A percentile compares a stretch with the other conserved stretches of the same genome.
phyloP scores from a whole-genome alignment of 2,797 vertebrate species.

The Avahi laniger region DNA sequence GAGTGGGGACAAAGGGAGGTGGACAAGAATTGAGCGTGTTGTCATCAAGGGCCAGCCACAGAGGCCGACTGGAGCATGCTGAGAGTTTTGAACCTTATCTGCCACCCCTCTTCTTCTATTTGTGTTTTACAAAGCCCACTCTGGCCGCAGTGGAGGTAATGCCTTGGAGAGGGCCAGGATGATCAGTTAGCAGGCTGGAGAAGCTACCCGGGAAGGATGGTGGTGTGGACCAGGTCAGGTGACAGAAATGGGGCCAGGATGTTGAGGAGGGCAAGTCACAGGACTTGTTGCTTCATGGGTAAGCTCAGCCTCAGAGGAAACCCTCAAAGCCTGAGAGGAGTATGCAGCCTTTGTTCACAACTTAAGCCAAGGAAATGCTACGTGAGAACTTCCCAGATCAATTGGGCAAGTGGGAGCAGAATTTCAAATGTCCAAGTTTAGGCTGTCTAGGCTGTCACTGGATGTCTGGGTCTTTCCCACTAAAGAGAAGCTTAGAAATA shows the following conservation, averaged over 20 bases:
- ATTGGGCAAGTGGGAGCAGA: not conserved
- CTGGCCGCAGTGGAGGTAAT: not conserved
- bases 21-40: not conserved
- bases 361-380: not conserved
- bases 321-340: not conserved
- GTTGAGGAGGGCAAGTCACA: not conserved
- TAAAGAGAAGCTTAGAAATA: slow-evolving; percentile 20
- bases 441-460: not conserved
- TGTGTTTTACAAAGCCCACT: not conserved
- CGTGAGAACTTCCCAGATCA: not conserved
- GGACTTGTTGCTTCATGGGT: not conserved
- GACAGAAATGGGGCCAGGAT: not conserved
- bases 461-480: not conserved
- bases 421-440: not conserved
- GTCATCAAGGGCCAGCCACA: not conserved
- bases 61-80: not conserved
- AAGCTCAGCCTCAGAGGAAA: not conserved
- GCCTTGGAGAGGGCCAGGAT: not conserved
- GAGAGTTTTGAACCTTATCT: not conserved
- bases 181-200: not conserved
- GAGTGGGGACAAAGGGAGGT: not conserved
- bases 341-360: not conserved
- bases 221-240: not conserved
- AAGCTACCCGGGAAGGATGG: not conserved
- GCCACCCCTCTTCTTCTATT: not conserved